Evolutionary conservation across 2,888 invertebrate genomes (phyloP), one percentile per base, ranked within the genome.

Genomic region (Andrena camellia): DNA sequence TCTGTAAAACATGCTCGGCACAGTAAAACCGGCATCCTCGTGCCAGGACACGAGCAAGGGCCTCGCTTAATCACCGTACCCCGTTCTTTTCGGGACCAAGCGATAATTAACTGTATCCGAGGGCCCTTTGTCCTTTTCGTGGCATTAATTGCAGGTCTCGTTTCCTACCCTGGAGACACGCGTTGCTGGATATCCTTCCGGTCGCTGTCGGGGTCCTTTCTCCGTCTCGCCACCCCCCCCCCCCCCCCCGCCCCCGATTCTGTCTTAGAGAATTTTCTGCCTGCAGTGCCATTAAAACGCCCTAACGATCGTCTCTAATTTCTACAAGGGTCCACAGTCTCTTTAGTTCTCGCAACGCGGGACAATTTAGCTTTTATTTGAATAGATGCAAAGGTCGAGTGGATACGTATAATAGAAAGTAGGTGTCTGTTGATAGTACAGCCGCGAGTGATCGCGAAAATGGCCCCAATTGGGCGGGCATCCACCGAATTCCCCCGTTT

Each of bases 101-200:
- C 75, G 77, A 33, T 70, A 86, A 85, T 86, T 86, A 85, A 81
- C 59, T 17, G 72, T 71, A 77, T 84, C 79, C 81, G 60, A 26
- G 59, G 26, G 20, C 68, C 77, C 77, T 89, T 75, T 87, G 73
- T 78, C 68, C 54, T 73, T 63, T 72, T 64, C 67, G 73, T 70
- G 7, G 63, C 42, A 33, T 72, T 84, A 87, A 86, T 85, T 89
- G 70, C 71, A 4, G 70, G 54, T 20, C 81, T 81, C 84, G 78
- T 83, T 85, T 87, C 81, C 85, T 83, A 85, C 63, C 69, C 81
- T 87, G 90, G 90, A 91, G 90, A 91, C 88, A 92, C 91, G 92
- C 90, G 85, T 90, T 89, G 88, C 76, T 92, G 91, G 78, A 84
- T 90, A 89, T 89, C 88, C 88, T 90, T 92, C 92, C 92, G 91